phyloP scores from a whole-genome alignment of 2,113 vertebrate species.

The Xiphophorus hellerii region DNA sequence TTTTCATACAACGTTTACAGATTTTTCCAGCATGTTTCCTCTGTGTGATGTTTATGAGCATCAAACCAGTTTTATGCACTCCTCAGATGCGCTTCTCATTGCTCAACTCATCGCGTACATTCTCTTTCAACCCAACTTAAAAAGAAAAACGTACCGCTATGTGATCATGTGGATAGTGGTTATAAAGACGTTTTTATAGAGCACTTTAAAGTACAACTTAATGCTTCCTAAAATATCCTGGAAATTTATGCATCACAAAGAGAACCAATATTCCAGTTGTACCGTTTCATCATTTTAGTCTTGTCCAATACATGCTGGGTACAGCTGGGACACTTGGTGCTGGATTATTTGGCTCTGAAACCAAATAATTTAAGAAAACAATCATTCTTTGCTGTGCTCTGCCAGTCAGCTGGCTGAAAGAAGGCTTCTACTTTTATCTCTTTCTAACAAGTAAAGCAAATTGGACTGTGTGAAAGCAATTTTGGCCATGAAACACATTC shows the following conservation, averaged over 20 bases:
- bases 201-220: slow-evolving; percentile 18
- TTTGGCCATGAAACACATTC: neutral
- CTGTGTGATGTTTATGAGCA: slow-evolving; percentile 37
- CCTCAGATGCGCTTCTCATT: slow-evolving; percentile 11
- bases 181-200: slow-evolving; percentile 32
- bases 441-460: neutral
- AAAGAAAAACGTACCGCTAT: slow-evolving; percentile 11
- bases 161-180: slow-evolving; percentile 37
- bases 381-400: neutral
- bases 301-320: slow-evolving; percentile 51
- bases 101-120: slow-evolving; percentile 12
- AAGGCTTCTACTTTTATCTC: neutral
- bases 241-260: slow-evolving; percentile 23
- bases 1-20: slow-evolving; percentile 36
- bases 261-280: slow-evolving; percentile 15
- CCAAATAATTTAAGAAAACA: slow-evolving; percentile 24
- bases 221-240: slow-evolving; percentile 34
- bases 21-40: slow-evolving; percentile 41
- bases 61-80: slow-evolving; percentile 23
- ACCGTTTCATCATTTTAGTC: slow-evolving; percentile 36
- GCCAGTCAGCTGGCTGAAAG: slow-evolving; percentile 7
- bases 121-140: neutral
- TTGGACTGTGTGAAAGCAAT: neutral
- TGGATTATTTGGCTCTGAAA: slow-evolving; percentile 49
- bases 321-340: slow-evolving; percentile 39